Evolutionary conservation across 1,140 invertebrate species (phyloP).

Genomic region (Drosophila parvula): DNA sequence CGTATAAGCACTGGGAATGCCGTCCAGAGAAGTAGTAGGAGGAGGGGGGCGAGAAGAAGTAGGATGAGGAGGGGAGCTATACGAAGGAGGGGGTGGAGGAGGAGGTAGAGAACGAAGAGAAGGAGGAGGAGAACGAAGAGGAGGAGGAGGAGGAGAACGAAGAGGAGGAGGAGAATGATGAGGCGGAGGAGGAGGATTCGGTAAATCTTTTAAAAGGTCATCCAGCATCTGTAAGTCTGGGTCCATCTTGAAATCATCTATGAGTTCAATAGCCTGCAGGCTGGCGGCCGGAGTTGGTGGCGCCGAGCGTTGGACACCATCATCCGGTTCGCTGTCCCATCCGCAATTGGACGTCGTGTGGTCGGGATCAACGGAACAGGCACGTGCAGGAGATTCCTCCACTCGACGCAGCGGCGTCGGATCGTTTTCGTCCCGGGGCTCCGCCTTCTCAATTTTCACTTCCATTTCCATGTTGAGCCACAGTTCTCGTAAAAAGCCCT

Average conservation of each 20-base stretch:
- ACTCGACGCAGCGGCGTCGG: conserved; percentile 45
- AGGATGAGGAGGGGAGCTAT: neutral
- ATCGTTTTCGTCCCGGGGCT: conserved; percentile 30
- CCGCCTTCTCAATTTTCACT: neutral
- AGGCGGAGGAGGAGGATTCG: no score
- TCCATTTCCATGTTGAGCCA: conserved; percentile 8
- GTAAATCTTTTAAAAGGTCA: neutral
- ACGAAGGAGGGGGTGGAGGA: neutral
- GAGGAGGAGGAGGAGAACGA: neutral
- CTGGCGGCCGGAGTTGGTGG: conserved; percentile 3
- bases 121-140: neutral
- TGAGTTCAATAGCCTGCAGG: neutral
- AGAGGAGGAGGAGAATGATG: neutral
- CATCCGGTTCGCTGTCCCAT: conserved; percentile 48
- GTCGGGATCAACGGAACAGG: neutral
- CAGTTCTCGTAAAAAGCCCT: neutral
- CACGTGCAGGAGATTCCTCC: neutral
- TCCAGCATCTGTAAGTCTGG: neutral
- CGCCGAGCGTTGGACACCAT: neutral
- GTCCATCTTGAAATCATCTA: neutral
- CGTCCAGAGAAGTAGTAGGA: neutral
- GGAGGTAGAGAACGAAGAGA: neutral
- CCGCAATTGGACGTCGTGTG: neutral
- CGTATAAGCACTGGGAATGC: conserved; percentile 17
- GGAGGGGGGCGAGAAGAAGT: neutral